A percentile compares a stretch with the other conserved stretches of the same genome.
Evolutionary conservation across 2,113 vertebrate genomes (phyloP).

Genomic region (Gobiocypris rarus): DNA sequence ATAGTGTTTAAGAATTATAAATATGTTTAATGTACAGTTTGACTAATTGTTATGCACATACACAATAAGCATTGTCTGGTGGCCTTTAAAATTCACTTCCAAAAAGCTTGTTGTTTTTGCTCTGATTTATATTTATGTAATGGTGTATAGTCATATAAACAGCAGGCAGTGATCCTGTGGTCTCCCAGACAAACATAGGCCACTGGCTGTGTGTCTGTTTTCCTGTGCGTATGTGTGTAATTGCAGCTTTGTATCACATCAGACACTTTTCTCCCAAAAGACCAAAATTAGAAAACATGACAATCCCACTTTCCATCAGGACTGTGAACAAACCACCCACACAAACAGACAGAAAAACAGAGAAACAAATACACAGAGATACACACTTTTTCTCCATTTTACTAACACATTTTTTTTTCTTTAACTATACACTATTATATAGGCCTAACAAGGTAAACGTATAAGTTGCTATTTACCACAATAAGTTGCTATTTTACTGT

Average conservation of each 20-base stretch:
- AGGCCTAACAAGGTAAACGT: no score
- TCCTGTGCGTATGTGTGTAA: background rate
- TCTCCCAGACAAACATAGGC: background rate
- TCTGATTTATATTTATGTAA: background rate
- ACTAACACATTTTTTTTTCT: background rate
- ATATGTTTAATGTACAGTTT: background rate
- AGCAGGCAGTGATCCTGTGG: slow-evolving; percentile 18
- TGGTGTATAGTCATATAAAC: background rate
- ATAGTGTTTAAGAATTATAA: background rate
- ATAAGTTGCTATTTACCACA: no score
- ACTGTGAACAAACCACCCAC: slow-evolving; percentile 33
- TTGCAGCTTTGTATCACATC: background rate
- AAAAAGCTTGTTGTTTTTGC: background rate
- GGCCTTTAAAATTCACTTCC: background rate
- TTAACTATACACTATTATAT: background rate
- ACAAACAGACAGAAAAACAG: background rate
- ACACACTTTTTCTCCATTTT: background rate
- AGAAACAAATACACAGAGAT: slow-evolving; percentile 7
- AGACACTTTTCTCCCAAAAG: slow-evolving; percentile 9
- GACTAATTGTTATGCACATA: background rate
- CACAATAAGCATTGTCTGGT: background rate
- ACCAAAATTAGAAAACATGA: slow-evolving; percentile 32
- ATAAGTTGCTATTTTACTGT: background rate
- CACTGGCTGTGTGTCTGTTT: slow-evolving; percentile 4
- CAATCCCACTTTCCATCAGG: slow-evolving; percentile 34